Evolutionary conservation across 2,113 vertebrate genomes (phyloP), one percentile per base, ranked within the genome.

Genomic region (Sinocyclocheilus rhinocerous): DNA sequence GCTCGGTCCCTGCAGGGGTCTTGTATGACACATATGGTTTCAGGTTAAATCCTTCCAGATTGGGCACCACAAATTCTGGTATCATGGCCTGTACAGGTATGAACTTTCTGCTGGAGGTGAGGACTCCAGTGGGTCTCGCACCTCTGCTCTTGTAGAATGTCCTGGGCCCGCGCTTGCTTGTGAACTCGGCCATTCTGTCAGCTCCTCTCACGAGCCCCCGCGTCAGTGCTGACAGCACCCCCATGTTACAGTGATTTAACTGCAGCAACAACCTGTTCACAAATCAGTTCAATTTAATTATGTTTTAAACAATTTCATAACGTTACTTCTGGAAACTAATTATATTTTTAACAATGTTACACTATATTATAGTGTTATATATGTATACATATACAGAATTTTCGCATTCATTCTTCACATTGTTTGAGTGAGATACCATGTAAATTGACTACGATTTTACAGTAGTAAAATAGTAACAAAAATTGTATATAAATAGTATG

Each of bases 1-100:
- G 85, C 81, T 97, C 96, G 0, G 94, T 89, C 73, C 96, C 97
- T 0, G 33, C 79, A 0, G 96, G 91, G 0, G 91, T 90, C 2
- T 94, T 95, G 90, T 98, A 99, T 0, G 95, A 98, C 6, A 99
- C 97, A 26, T 99, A 99, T 0, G 98, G 95, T 84, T 93, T 95
- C n/a, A 99, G 96, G 81, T 93, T 95, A 90, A 97, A 99, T 13
- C 95, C 97, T 81, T 98, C 91, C 81, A 97, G 86, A 0, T 94
- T 93, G 0, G 98, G 98, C n/a, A 99, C 98, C 24, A 99, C 80
- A 63, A 99, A 96, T 79, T 97, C 90, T 0, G 98, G 98, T 33
- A 98, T 95, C 97, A 96, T 97, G 79, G 95, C 92, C 26, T 16
- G 86, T 15, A 98, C 4, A 4, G 90, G 67, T 8, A 96, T 0